Evolutionary conservation across 2,113 vertebrate species (phyloP), one percentile per base, ranked within the genome.

Genomic region (Chaetops frenatus): DNA sequence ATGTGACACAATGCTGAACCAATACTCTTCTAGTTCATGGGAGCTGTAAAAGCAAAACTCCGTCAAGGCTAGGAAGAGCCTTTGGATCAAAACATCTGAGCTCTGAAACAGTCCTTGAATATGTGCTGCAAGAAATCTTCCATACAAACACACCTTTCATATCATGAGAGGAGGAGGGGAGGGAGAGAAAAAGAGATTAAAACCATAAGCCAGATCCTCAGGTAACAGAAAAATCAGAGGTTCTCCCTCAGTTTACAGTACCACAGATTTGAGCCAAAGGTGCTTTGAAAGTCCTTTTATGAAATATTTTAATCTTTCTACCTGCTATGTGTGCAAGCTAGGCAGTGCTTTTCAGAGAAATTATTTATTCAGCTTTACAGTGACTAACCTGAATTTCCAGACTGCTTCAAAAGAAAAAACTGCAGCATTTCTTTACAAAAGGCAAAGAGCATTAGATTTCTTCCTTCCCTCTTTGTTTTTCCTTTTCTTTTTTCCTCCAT

Each of bases 371-470:
- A 93, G 54, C 81, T 93, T 90, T 80, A 79, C 74, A 93, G 82
- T 22, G 57, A 96, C 90, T 95, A 96, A 95, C 90, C 88, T 95
- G 95, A 93, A 93, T 94, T 95, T 93, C 74, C 81, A 94, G 81
- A 72, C 62, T 69, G n/a, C 73, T 93, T 94, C 92, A 88, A 88
- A 95, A 90, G 81, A 61, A 90, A 93, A 93, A 94, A 60, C 15
- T 22, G 45, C 82, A 92, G 23, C 45, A 57, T 44, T 79, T 53
- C 51, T 87, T 90, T 69, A 61, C 50, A 88, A 92, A 88, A 93
- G 35, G 54, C 66, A 81, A 91, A 53, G 29, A 95, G 45, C 48
- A 53, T 28, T 48, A 77, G 36, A 29, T 18, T 86, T 64, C 47
- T 71, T 65, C 35, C 48, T 71, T 65, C 35, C 48, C 35, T 20